A percentile compares a stretch with the other conserved stretches of the same genome.
These are phyloP conservation scores for Corythornis madagascariensis DNA, from an alignment of 2,113 vertebrate genomes.

Conservation along the genomic window DNA sequence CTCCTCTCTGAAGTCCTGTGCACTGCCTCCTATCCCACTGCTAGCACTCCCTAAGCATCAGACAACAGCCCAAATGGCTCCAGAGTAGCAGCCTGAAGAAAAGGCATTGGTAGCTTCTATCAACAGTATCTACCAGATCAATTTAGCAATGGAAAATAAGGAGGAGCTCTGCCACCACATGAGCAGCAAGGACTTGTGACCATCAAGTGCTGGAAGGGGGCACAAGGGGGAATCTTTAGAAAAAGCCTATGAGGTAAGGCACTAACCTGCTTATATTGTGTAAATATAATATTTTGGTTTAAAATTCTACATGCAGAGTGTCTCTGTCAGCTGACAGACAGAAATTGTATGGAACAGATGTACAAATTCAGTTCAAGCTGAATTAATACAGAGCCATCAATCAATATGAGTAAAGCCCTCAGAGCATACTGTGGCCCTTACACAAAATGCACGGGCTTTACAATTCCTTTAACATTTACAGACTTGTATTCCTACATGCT, in stretches of 20 bases:
- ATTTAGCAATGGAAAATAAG: neutral
- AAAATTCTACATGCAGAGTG: neutral
- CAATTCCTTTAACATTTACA: neutral
- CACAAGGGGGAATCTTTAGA: constrained; percentile 17
- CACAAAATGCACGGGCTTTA: neutral
- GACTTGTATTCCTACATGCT: neutral
- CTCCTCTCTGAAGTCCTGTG: neutral
- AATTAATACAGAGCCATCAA: neutral
- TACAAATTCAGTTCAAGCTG: neutral
- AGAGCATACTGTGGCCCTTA: neutral
- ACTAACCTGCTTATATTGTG: neutral
- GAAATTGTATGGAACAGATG: neutral
- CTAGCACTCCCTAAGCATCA: neutral
- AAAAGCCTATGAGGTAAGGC: neutral
- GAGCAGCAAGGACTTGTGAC: neutral
- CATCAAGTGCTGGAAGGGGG: neutral
- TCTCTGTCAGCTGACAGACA: neutral
- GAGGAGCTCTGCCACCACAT: neutral
- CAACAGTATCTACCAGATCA: neutral
- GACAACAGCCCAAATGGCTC: neutral
- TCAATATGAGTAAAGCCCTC: neutral
- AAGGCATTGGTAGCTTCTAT: neutral
- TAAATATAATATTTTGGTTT: neutral
- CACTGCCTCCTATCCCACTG: neutral
- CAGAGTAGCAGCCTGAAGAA: neutral